These are phyloP conservation scores for Drosophila nr. medialis DNA, from an alignment of 2,888 invertebrate species.

Conservation along the genomic window DNA sequence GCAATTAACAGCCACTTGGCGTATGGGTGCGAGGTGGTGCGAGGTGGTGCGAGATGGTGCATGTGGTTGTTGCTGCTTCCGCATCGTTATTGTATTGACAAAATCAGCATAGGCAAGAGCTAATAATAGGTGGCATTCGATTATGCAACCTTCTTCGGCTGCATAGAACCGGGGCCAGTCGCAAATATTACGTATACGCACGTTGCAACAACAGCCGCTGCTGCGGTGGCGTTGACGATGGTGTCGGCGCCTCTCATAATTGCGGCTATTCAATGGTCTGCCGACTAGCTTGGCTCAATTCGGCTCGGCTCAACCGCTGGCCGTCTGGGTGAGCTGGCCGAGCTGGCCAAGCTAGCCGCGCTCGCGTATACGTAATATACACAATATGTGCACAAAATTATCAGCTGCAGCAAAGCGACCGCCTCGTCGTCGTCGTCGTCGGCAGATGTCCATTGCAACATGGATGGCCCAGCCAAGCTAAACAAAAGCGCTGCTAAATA, in stretches of 20 bases:
- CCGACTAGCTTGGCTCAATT: conserved; percentile 11
- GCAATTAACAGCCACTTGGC: conserved; percentile 69
- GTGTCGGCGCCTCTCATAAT: conserved; percentile 51
- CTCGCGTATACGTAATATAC: conserved; percentile 67
- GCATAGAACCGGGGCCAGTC: conserved; percentile 61
- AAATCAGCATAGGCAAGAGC: conserved; percentile 39
- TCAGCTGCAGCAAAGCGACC: conserved; percentile 60
- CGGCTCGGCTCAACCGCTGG: conserved; percentile 2
- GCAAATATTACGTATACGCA: conserved; percentile 77
- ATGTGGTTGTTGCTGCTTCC: conserved; percentile 46
- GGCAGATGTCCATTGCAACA: conserved; percentile 80
- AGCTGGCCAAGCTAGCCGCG: conserved; percentile 30
- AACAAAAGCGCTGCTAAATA: conserved; percentile 60
- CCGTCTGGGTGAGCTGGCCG: conserved; percentile 8
- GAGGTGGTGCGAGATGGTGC: conserved; percentile 1
- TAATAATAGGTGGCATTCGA: conserved; percentile 3
- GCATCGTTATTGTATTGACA: conserved; percentile 46
- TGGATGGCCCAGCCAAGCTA: conserved; percentile 65
- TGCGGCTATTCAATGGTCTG: conserved; percentile 58
- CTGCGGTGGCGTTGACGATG: conserved; percentile 18
- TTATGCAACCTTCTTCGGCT: conserved; percentile 37
- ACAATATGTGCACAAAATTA: conserved; percentile 74
- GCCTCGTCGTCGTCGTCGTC: conserved; percentile 27
- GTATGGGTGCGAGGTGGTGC: conserved; percentile 46
- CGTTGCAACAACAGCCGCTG: conserved; percentile 66